Evolutionary conservation across 2,113 vertebrate species (phyloP).

Genomic region (Eubucco bourcierii): DNA sequence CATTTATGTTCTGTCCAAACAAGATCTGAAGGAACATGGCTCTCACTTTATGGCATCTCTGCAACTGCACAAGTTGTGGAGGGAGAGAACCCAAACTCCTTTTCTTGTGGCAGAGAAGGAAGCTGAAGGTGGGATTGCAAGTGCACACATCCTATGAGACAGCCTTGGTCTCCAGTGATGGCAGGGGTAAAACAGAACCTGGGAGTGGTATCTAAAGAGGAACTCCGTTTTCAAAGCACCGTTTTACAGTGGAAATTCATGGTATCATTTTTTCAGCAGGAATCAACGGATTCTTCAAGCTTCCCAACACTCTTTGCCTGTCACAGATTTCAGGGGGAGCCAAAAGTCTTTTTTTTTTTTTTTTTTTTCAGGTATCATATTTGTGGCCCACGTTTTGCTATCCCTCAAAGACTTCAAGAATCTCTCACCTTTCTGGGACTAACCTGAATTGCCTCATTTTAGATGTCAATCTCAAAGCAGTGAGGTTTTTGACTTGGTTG

Average conservation of each 20-base stretch:
- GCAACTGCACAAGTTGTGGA: neutral
- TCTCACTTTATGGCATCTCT: neutral
- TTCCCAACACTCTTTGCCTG: neutral
- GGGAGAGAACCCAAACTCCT: neutral
- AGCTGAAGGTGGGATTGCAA: neutral
- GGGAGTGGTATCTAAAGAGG: neutral
- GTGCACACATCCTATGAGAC: neutral
- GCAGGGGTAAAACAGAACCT: neutral
- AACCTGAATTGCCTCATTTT: neutral
- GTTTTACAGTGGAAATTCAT: neutral
- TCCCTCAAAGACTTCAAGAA: neutral
- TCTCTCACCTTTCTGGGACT: neutral
- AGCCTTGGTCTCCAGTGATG: neutral
- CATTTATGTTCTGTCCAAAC: neutral
- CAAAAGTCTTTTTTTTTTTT: neutral
- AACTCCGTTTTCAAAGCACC: neutral
- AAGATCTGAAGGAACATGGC: neutral
- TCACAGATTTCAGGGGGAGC: neutral
- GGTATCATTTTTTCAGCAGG: neutral
- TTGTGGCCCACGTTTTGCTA: neutral
- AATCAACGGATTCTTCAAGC: neutral
- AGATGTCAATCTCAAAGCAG: neutral
- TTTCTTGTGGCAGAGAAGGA: rapidly evolving
- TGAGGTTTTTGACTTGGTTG: neutral
- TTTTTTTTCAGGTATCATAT: neutral